Evolutionary conservation across 2,888 invertebrate genomes (phyloP), one percentile per base, ranked within the genome.

Genomic region (Thelaira solivaga): DNA sequence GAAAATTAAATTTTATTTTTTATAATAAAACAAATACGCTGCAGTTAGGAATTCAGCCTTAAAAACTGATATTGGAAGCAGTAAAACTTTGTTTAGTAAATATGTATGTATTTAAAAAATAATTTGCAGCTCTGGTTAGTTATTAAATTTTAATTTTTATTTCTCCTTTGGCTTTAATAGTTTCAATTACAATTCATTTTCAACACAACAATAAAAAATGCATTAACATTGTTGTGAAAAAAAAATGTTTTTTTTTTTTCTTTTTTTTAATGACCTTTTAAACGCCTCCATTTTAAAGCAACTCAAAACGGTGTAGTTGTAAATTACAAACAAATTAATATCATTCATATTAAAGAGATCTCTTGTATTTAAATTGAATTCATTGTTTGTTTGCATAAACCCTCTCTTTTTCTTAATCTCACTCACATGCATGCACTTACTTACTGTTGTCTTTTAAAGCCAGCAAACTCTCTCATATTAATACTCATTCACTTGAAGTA

Each of bases 261-360:
- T 22, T 55, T 34, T 34, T n/a, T 18, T 57, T 26, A 26, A 68
- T 51, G 73, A 64, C 73, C 68, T 73, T 77, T 77, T 68, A 49
- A 77, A 77, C 77, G 77, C 68, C 77, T 68, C 64, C 73, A 45
- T 72, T 72, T 62, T 57, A 47, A 43, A 55, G 43, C n/a, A 49
- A 29, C n/a, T n/a, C n/a, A 55, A 75, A 45, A 45, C 18, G 4
- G 16, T 18, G 16, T 24, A n/a, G n/a, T n/a, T n/a, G 26, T 55
- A 16, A 67, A 36, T 47, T 47, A 62, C 24, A 31, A 31, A 16
- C 43, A 22, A 55, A 65, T 22, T 41, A 3, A 20, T n/a, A n/a
- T 36, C 4, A 26, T 39, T 7, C 6, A 18, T 45, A 34, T 7
- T 7, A 53, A 64, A 45, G 36, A 36, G 20, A 39, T 34, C 8